Conservation (phyloP, 2,797 vertebrate species). For the Anolis apletophallus region DNA sequence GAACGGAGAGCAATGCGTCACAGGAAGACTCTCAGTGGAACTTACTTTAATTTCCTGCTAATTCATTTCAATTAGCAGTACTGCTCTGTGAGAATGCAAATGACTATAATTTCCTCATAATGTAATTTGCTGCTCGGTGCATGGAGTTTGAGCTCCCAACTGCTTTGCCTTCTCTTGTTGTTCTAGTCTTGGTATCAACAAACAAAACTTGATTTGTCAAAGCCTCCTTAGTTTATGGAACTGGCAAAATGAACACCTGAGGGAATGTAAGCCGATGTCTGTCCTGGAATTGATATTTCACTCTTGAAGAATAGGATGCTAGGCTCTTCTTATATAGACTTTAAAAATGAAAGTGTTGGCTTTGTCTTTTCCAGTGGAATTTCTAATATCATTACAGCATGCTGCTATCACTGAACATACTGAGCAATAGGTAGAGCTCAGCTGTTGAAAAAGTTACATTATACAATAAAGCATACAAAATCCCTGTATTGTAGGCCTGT, state of each 20-base stretch:
- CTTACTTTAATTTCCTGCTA: constrained; percentile 55
- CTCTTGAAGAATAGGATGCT: constrained; percentile 48
- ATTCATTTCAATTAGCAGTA: constrained; percentile 54
- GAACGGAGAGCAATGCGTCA: constrained; percentile 27
- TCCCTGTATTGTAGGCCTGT: no score
- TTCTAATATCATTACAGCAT: not conserved
- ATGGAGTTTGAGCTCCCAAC: constrained; percentile 26
- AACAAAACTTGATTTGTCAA: constrained; percentile 55
- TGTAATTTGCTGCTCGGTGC: constrained; percentile 42
- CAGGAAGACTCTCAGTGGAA: constrained; percentile 39
- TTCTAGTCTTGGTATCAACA: constrained; percentile 46
- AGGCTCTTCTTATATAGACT: not conserved
- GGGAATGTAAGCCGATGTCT: constrained; percentile 17
- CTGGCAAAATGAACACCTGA: constrained; percentile 48
- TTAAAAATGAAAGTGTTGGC: not conserved
- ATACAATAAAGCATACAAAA: not conserved
- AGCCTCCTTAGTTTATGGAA: constrained; percentile 44
- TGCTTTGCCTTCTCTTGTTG: constrained; percentile 43
- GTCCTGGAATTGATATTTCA: constrained; percentile 45
- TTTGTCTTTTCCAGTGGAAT: not conserved
- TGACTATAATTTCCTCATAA: constrained; percentile 57
- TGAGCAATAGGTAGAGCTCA: not conserved
- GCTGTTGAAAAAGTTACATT: not conserved
- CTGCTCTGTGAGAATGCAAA: constrained; percentile 59
- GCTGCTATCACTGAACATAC: not conserved